phyloP scores from a whole-genome alignment of 1,140 invertebrate genomes.

The Drosophila nigrodunni region DNA sequence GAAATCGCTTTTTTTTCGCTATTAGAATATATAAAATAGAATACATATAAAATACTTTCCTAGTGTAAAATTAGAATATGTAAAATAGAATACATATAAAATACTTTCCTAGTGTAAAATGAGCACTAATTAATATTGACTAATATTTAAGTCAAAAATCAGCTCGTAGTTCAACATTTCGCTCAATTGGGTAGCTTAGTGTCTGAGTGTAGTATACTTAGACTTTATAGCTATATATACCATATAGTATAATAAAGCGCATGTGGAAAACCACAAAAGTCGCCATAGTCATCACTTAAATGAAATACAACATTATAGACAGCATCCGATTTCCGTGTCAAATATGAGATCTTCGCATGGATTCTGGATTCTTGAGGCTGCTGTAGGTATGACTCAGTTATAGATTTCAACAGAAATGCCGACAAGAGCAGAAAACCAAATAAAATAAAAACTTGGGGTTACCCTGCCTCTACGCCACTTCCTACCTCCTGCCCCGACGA shows the following conservation, averaged over 20 bases:
- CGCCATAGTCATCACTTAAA: slow-evolving; percentile 34
- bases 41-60: no score
- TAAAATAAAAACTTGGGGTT: neutral
- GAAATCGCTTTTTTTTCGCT: no score
- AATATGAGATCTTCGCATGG: slow-evolving; percentile 32
- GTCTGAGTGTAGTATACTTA: neutral
- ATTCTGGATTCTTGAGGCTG: slow-evolving; percentile 4
- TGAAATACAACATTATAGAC: slow-evolving; percentile 23
- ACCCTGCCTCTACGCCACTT: no score
- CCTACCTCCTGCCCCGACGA: neutral
- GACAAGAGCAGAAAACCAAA: slow-evolving; percentile 10
- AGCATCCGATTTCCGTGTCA: slow-evolving; percentile 49
- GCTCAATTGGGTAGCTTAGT: slow-evolving; percentile 1
- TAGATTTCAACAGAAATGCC: slow-evolving; percentile 45
- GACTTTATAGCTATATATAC: neutral
- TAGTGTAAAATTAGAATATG: no score
- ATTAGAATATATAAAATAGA: no score
- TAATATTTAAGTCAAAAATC: neutral
- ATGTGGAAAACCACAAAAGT: slow-evolving; percentile 62
- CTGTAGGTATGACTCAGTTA: slow-evolving; percentile 38
- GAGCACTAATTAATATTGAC: neutral
- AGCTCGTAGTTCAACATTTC: neutral
- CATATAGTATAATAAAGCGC: slow-evolving; percentile 27
- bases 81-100: no score
- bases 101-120: no score